Evolutionary conservation across 2,888 invertebrate genomes (phyloP), one percentile per base, ranked within the genome.

Genomic region (Epinotia bilunana): DNA sequence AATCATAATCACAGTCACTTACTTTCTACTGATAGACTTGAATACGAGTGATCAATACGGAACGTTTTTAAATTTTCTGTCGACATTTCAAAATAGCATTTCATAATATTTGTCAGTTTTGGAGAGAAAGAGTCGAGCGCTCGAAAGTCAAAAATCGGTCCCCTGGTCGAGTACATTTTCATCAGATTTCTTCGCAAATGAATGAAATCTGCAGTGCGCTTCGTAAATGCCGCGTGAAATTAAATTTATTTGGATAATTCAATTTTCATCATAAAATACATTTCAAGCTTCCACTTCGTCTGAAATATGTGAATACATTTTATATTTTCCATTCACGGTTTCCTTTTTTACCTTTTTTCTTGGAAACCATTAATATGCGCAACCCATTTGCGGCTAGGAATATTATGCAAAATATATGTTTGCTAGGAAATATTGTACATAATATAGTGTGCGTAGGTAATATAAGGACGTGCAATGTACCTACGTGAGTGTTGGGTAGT

Each of bases 181-280:
- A 20, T 55, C 55, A 28, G 20, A 33, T 18, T 23, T 69, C 7
- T 33, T 43, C n/a, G 16, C 4, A 12, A 20, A 65, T 61, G 20
- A 60, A 58, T 13, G 33, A 53, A 55, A 20, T 39, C 53, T 46
- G 4, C 53, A 33, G 6, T 16, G 20, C 20, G 57, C n/a, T 58
- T 74, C 33, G 63, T 6, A 60, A 43, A 60, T 11, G 60, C 18
- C 71, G 65, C 46, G 23, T 18, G 20, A 62, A 72, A 75, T 75
- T 60, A 75, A 58, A 71, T 75, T 71, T 9, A 62, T 75, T 57
- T 67, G 67, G 43, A 60, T 62, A 49, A 75, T 75, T 72, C n/a
- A 61, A 67, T 75, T 64, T 65, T 74, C 28, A 43, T 70, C 69
- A 65, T 33, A 53, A 60, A 61, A 16, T 61, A 71, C 23, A 46